Percentiles rank a stretch among this genome's conserved stretches.
Evolutionary conservation across 2,113 vertebrate species (phyloP).

Genomic region (Dipodomys merriami): DNA sequence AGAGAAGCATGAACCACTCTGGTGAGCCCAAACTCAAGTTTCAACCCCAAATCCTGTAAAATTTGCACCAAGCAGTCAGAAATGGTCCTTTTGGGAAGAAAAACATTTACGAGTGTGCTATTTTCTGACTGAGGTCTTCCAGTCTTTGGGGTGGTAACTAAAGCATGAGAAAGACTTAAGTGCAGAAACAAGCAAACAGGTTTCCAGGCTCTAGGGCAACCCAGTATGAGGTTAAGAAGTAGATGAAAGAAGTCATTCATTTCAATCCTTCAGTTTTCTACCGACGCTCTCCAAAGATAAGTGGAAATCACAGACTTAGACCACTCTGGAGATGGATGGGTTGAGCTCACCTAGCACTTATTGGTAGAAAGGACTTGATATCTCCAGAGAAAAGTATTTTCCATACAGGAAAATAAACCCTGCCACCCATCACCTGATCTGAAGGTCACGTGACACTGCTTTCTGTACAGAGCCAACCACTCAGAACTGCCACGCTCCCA

Average conservation of each 20-base stretch:
- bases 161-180: not conserved
- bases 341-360: not conserved
- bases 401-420: not conserved
- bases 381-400: not conserved
- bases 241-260: not conserved
- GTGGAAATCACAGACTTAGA: not conserved
- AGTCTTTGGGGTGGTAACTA: not conserved
- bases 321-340: not conserved
- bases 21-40: not conserved
- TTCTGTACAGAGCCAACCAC: not conserved
- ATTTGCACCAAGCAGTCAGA: not conserved
- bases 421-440: not conserved
- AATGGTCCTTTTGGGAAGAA: not conserved
- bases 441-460: not conserved
- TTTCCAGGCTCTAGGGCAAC: not conserved
- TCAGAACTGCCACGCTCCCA: not conserved
- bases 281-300: not conserved
- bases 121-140: not conserved
- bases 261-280: not conserved
- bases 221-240: not conserved
- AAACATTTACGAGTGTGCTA: conserved; percentile 10
- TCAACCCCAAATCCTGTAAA: not conserved
- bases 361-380: not conserved
- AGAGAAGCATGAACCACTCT: not conserved
- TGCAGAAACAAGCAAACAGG: not conserved